phyloP scores from a whole-genome alignment of 2,888 invertebrate genomes.

The Clostera curtula region DNA sequence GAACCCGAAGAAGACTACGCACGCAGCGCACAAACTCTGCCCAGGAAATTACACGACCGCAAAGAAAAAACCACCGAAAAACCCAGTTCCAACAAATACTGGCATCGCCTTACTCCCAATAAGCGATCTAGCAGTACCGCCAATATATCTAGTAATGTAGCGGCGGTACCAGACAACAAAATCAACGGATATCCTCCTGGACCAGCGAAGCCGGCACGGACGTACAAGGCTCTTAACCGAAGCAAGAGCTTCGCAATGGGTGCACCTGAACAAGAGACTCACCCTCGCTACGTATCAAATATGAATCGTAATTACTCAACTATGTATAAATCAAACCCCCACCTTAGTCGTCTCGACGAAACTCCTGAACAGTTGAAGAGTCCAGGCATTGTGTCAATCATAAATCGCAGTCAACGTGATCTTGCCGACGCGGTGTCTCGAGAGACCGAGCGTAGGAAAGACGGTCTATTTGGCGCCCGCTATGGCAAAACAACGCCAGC shows the following conservation, averaged over 20 bases:
- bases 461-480: constrained; percentile 71
- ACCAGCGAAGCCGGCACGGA: constrained; percentile 86
- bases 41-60: constrained; percentile 77
- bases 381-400: constrained; percentile 89
- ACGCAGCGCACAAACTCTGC: constrained; percentile 84
- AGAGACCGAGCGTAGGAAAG: constrained; percentile 68
- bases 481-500: constrained; percentile 72
- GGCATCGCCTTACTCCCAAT: constrained; percentile 69
- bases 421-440: constrained; percentile 77
- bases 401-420: constrained; percentile 88
- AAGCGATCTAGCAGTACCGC: constrained; percentile 77
- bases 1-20: constrained; percentile 68
- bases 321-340: constrained; percentile 86
- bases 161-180: constrained; percentile 49
- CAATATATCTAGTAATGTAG: constrained; percentile 76
- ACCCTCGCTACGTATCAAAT: constrained; percentile 60
- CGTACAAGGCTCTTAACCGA: constrained; percentile 84
- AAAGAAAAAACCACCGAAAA: constrained; percentile 63
- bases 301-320: constrained; percentile 69
- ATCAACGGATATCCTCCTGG: constrained; percentile 71
- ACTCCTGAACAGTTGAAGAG: constrained; percentile 85
- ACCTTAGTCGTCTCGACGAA: constrained; percentile 81
- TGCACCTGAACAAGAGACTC: constrained; percentile 71
- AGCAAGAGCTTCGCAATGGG: constrained; percentile 92
- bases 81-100: constrained; percentile 59